Percentiles rank a stretch among this genome's conserved stretches.
phyloP scores from a whole-genome alignment of 2,888 invertebrate species.

The Hermaeophaga mercurialis region DNA sequence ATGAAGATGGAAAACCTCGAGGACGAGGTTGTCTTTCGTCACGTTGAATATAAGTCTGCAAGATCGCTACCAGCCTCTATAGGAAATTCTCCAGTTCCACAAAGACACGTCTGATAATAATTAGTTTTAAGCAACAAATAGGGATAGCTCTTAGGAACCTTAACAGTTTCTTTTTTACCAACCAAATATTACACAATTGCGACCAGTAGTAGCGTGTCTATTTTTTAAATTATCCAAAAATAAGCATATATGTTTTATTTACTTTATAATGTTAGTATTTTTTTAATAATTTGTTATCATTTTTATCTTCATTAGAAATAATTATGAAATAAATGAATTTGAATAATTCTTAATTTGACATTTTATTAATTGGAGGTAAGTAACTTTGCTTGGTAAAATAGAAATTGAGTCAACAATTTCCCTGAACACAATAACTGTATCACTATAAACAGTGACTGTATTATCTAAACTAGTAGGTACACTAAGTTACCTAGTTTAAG shows the following conservation, averaged over 20 bases:
- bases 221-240: too few relatives aligned
- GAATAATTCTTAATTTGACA: too few relatives aligned
- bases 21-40: slow-evolving; percentile 71
- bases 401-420: background rate
- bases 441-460: too few relatives aligned
- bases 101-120: slow-evolving; percentile 46
- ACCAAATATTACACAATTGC: background rate
- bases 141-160: background rate
- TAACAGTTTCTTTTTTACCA: slow-evolving; percentile 20
- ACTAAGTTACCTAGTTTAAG: slow-evolving; percentile 19
- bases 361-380: too few relatives aligned
- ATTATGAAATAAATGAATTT: too few relatives aligned
- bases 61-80: slow-evolving; percentile 50
- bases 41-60: slow-evolving; percentile 60
- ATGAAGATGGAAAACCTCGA: slow-evolving; percentile 66
- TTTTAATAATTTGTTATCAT: too few relatives aligned
- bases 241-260: too few relatives aligned
- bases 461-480: slow-evolving; percentile 31
- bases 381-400: background rate
- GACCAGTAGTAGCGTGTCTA: background rate
- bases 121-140: slow-evolving; percentile 30
- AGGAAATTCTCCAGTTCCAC: slow-evolving; percentile 49
- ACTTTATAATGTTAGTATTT: too few relatives aligned
- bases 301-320: too few relatives aligned
- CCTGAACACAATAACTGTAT: slow-evolving; percentile 22